Evolutionary conservation across 2,888 invertebrate genomes (phyloP).

Genomic region (Pseudococcus longispinus): DNA sequence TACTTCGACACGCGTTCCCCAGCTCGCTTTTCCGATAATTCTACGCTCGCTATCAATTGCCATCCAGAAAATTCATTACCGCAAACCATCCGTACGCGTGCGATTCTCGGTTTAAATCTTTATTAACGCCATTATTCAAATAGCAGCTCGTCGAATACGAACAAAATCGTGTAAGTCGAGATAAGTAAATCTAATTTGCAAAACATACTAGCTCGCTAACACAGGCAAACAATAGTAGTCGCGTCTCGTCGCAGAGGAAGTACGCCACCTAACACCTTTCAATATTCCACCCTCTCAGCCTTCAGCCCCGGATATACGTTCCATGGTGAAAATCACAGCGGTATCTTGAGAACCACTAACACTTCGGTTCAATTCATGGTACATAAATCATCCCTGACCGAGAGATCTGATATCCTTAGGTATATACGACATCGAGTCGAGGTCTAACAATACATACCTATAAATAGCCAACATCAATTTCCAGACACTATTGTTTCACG

Average conservation of each 20-base stretch:
- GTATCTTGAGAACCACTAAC: conserved; percentile 5
- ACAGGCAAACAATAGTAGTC: not conserved
- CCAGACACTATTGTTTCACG: conserved; percentile 14
- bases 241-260: not conserved
- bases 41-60: not conserved
- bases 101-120: not conserved
- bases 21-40: not conserved
- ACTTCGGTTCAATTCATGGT: not conserved
- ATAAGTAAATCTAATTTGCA: conserved; percentile 28
- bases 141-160: not conserved
- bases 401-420: not conserved
- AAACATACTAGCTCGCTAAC: not conserved
- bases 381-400: conserved; percentile 24
- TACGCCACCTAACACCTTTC: not conserved
- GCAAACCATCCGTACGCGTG: not conserved
- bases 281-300: not conserved
- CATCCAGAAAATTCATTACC: not conserved
- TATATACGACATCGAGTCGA: not conserved
- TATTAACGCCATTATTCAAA: not conserved
- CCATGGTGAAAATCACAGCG: not conserved
- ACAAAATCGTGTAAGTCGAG: not conserved
- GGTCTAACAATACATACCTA: not conserved
- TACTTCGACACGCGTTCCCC: not conserved
- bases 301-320: not conserved
- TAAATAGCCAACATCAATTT: not conserved